Conservation (phyloP, 2,797 vertebrate species). For the Octomys mimax region DNA sequence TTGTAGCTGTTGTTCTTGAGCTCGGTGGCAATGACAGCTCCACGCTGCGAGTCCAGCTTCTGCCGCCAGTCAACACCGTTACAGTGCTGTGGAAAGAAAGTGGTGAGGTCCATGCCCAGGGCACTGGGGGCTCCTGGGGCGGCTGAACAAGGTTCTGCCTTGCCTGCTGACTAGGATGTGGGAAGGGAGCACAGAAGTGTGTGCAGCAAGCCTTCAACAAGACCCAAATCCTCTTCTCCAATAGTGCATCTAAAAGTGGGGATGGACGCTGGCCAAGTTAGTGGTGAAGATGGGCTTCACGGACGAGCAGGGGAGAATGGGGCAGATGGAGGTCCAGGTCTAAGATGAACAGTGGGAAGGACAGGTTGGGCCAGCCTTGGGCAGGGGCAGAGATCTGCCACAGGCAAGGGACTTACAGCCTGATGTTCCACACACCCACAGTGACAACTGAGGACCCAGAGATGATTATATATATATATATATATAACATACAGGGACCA, state of each 20-base stretch:
- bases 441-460: not conserved
- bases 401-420: not conserved
- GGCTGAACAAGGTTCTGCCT: not conserved
- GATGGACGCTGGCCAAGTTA: fast-evolving
- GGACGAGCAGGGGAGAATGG: not conserved
- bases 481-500: too few relatives aligned
- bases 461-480: too few relatives aligned
- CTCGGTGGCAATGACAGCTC: constrained; percentile 98
- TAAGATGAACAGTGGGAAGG: not conserved
- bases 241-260: not conserved
- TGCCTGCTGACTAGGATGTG: not conserved
- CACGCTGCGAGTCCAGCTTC: constrained; percentile 99
- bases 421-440: fast-evolving
- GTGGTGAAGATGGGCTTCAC: not conserved
- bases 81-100: constrained; percentile 92
- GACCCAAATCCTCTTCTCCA: not conserved
- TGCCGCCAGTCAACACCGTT: constrained; percentile 99
- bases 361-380: fast-evolving
- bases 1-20: constrained; percentile 99
- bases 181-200: not conserved
- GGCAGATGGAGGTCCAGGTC: not conserved
- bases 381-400: not conserved
- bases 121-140: too few relatives aligned
- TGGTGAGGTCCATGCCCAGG: not conserved
- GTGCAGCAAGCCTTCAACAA: not conserved